phyloP scores from a whole-genome alignment of 2,888 invertebrate genomes.

The Matsumyia berberina region DNA sequence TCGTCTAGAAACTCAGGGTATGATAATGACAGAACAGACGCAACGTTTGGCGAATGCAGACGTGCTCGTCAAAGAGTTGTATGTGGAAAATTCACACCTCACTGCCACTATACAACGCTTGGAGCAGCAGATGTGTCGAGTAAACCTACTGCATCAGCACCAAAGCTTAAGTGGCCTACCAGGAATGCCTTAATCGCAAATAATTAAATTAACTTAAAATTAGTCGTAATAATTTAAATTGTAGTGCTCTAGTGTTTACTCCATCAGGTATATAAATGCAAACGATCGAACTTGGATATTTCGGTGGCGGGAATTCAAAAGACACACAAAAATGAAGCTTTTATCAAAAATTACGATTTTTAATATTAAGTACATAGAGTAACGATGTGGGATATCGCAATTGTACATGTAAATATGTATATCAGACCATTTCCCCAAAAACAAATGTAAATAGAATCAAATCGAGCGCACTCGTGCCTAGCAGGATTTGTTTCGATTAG shows the following conservation, averaged over 20 bases:
- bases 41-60: slow-evolving; percentile 90
- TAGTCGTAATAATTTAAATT: slow-evolving; percentile 54
- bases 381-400: slow-evolving; percentile 24
- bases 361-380: slow-evolving; percentile 14
- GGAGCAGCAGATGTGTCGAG: slow-evolving; percentile 83
- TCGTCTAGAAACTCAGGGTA: slow-evolving; percentile 85
- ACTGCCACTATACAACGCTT: slow-evolving; percentile 86
- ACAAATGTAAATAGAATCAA: slow-evolving; percentile 53
- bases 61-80: slow-evolving; percentile 91
- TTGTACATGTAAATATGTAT: slow-evolving; percentile 55
- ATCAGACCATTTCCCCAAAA: slow-evolving; percentile 23
- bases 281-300: slow-evolving; percentile 53
- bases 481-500: slow-evolving; percentile 10
- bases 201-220: slow-evolving; percentile 42
- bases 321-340: slow-evolving; percentile 13
- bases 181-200: slow-evolving; percentile 80
- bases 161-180: slow-evolving; percentile 79
- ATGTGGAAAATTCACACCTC: slow-evolving; percentile 93
- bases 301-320: neutral
- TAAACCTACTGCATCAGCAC: slow-evolving; percentile 83
- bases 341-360: neutral
- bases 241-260: slow-evolving; percentile 62
- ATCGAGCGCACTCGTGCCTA: slow-evolving; percentile 14
- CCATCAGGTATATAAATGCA: slow-evolving; percentile 66
- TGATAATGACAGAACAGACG: slow-evolving; percentile 85